phyloP scores from a whole-genome alignment of 1,140 invertebrate species.

The Teleogryllus occipitalis region DNA sequence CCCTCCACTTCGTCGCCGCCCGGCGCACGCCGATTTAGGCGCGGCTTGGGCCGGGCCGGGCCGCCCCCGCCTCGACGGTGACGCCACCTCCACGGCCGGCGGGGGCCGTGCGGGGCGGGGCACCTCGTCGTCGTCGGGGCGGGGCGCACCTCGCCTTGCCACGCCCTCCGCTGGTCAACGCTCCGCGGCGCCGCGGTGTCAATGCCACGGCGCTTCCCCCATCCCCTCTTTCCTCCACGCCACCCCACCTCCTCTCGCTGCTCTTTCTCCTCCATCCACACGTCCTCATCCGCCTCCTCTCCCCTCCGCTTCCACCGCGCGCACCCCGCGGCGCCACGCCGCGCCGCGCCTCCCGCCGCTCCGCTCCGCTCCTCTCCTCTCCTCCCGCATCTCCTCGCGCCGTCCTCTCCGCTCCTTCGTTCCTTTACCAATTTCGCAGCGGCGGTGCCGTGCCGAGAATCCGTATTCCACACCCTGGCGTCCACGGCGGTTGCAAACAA shows the following conservation, averaged over 20 bases:
- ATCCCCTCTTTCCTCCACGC: conserved; percentile 10
- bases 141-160: neutral
- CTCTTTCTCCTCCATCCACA: neutral
- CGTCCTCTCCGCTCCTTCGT: conserved; percentile 2
- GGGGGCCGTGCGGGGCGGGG: no score
- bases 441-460: neutral
- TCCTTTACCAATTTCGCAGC: neutral
- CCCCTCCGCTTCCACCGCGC: no score
- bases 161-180: conserved; percentile 2
- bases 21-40: neutral
- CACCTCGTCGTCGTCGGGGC: neutral
- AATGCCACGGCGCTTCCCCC: conserved; percentile 13
- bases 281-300: neutral
- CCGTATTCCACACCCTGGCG: neutral
- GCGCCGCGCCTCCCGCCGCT: no score
- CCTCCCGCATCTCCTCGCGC: neutral
- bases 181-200: conserved; percentile 12
- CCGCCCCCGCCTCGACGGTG: neutral
- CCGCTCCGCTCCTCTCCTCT: no score
- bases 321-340: no score
- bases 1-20: neutral
- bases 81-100: neutral
- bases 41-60: neutral
- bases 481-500: neutral
- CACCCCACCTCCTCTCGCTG: neutral